These are phyloP conservation scores for honey bee (Apis mellifera) DNA, from an alignment of 1,140 invertebrate species.

Conservation along the genomic window Amel_HAv3.1 CM009934.2:10608501-10609000, in stretches of 20 bases:
- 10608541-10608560: constrained; percentile 71
- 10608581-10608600: constrained; percentile 65
- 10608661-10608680: constrained; percentile 42
- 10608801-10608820: constrained; percentile 29
- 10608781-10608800: constrained; percentile 43
- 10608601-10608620: constrained; percentile 53
- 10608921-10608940: constrained; percentile 71
- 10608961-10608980: constrained; percentile 80
- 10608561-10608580: constrained; percentile 67
- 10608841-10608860: constrained; percentile 12
- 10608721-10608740: constrained; percentile 13
- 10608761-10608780: constrained; percentile 29
- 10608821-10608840: constrained; percentile 42
- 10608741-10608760: constrained; percentile 8
- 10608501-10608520: constrained; percentile 71
- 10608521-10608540: constrained; percentile 70
- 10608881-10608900: constrained; percentile 29
- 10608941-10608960: constrained; percentile 74
- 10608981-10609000: constrained; percentile 78
- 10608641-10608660: constrained; percentile 55
- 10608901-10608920: constrained; percentile 43
- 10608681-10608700: constrained; percentile 7
- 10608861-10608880: constrained; percentile 1
- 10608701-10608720: constrained; percentile 26
- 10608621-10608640: constrained; percentile 57